Percentiles rank a stretch among this genome's conserved stretches.
These are phyloP conservation scores for Cyanocitta stelleri DNA, from an alignment of 2,113 vertebrate species.

Conservation along the genomic window DNA sequence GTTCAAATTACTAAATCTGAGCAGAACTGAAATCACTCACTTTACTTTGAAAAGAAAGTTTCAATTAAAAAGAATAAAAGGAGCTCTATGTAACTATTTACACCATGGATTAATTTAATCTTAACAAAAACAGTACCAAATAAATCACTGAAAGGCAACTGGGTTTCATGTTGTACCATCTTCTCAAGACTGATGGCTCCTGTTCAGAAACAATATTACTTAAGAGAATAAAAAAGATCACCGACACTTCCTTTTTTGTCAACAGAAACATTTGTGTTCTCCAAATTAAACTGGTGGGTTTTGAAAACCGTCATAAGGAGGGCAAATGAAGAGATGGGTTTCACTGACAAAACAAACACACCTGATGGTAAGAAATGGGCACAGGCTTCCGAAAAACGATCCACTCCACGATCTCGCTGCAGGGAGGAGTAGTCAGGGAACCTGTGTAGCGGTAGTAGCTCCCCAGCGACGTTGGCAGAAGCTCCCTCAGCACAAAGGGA, in stretches of 20 bases:
- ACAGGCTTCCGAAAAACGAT: constrained; percentile 89
- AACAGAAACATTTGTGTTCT: constrained; percentile 7
- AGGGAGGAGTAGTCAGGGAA: constrained; percentile 93
- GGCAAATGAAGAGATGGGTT: not conserved
- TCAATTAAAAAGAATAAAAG: constrained; percentile 50
- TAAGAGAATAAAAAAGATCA: not conserved
- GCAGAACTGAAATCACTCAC: constrained; percentile 50
- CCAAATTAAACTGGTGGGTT: accelerated
- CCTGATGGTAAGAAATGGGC: constrained; percentile 92
- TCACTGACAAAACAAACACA: constrained; percentile 28
- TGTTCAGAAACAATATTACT: constrained; percentile 51
- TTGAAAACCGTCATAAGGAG: not conserved
- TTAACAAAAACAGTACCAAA: constrained; percentile 59
- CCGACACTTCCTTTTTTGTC: constrained; percentile 40
- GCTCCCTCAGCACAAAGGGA: constrained; percentile 89
- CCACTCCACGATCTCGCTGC: constrained; percentile 96
- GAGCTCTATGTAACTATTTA: constrained; percentile 58
- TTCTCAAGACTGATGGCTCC: constrained; percentile 42
- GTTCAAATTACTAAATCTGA: constrained; percentile 56
- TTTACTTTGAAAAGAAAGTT: constrained; percentile 47
- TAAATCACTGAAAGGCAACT: constrained; percentile 58
- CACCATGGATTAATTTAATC: constrained; percentile 45
- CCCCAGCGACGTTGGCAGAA: constrained; percentile 84
- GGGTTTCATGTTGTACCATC: constrained; percentile 45
- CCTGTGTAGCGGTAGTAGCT: constrained; percentile 95